Evolutionary conservation across 1,140 invertebrate genomes (phyloP), one percentile per base, ranked within the genome.

Genomic region (Euura saliciscinereae): DNA sequence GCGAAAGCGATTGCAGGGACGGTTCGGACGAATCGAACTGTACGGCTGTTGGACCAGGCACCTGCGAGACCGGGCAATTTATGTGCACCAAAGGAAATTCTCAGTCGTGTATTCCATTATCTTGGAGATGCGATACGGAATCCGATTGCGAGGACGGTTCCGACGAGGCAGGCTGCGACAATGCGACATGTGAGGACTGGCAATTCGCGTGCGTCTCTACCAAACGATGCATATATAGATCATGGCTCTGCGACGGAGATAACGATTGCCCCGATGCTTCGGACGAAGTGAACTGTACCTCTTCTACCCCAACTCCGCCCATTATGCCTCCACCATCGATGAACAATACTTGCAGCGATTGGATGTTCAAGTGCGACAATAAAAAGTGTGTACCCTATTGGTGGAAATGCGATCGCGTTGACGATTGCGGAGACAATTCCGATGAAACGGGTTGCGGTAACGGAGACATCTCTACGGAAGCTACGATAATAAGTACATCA

Each of bases 381-480:
- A 89, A 90, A 10, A 92, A 92, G 73, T 98, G 96, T 81, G 92
- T 98, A 66, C 94, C 96, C 0, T 91, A 92, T 66, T 93, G 94
- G 94, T 96, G 95, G 93, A 91, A 93, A 74, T 91, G 90, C 76
- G 92, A 93, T 74, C 89, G 85, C 43, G 92, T 94, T 3, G 83
- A 92, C 73, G 95, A 97, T 79, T 97, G 95, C 78, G 90, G 89
- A 0, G 95, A 97, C 82, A 86, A 89, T 51, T 93, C 92, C 0
- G 96, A 97, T 80, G 95, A 97, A 79, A 74, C 89, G 3, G 93
- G 91, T 0, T 94, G 93, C 77, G 88, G 84, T 73, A 69, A 88
- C 7, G 5, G 68, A 0, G 88, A 89, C 73, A 45, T 76, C 67
- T 74, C 87, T 72, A 77, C 77, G 0, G 76, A 79, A 1, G 4